Percentiles rank a stretch among this genome's conserved stretches.
These are phyloP conservation scores for Hetaerina americana DNA, from an alignment of 1,140 invertebrate species.

Conservation along the genomic window DNA sequence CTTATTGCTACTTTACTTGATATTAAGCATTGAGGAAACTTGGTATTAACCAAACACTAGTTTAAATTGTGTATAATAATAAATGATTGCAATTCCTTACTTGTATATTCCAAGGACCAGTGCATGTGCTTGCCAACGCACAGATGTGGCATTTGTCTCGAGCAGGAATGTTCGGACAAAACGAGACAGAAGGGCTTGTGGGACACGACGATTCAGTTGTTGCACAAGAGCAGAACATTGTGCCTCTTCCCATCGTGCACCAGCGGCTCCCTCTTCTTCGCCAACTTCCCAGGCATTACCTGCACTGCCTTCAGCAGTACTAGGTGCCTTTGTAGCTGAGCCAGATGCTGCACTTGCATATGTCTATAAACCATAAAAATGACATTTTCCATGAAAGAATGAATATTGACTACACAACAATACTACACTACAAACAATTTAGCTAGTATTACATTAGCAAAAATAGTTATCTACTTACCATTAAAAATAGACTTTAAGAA, in stretches of 20 bases:
- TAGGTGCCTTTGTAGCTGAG: constrained; percentile 25
- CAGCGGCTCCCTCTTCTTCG: constrained; percentile 23
- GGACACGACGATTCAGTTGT: constrained; percentile 56
- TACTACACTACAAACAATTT: no score
- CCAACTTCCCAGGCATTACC: constrained; percentile 4
- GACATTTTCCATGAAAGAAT: neutral
- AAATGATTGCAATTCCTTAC: constrained; percentile 30
- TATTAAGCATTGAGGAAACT: no score
- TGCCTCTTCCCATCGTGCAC: constrained; percentile 52
- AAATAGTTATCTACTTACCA: no score
- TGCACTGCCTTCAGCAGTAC: constrained; percentile 13
- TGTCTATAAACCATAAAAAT: constrained; percentile 26
- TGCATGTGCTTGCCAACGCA: constrained; percentile 91
- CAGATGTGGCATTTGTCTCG: constrained; percentile 83
- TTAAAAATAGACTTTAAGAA: no score
- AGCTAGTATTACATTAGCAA: no score
- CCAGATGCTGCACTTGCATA: constrained; percentile 21
- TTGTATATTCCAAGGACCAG: constrained; percentile 74
- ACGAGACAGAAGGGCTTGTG: constrained; percentile 49
- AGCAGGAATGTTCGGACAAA: constrained; percentile 85
- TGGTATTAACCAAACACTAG: neutral
- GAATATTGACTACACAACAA: no score
- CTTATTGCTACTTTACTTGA: neutral
- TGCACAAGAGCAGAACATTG: constrained; percentile 53
- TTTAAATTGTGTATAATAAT: neutral